These are phyloP conservation scores for Mormyrus hasselquistii DNA, from an alignment of 2,797 vertebrate genomes.

Conservation along the genomic window DNA sequence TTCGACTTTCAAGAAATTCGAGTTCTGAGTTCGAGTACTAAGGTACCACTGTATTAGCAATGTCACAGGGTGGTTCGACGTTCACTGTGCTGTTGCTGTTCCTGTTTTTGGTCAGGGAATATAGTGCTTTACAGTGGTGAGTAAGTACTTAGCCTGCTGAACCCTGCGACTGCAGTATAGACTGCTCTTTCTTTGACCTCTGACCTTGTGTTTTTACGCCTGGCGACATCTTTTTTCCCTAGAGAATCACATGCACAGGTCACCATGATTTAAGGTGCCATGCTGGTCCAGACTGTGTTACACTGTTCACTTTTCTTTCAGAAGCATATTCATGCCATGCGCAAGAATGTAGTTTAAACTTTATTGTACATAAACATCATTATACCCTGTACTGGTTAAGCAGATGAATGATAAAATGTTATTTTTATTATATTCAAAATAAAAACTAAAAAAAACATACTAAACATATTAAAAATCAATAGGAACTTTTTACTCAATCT, in stretches of 20 bases:
- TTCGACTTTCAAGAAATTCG: no score
- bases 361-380: neutral
- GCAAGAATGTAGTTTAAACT: neutral
- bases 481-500: neutral
- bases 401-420: neutral
- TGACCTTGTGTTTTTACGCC: constrained; percentile 37
- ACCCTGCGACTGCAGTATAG: constrained; percentile 45
- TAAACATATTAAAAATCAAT: neutral
- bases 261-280: neutral
- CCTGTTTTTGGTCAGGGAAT: neutral
- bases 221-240: constrained; percentile 31
- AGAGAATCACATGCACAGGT: neutral
- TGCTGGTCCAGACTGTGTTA: neutral
- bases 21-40: no score
- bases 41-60: neutral
- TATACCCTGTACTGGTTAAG: neutral
- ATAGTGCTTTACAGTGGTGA: neutral
- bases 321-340: neutral
- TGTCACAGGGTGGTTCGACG: neutral
- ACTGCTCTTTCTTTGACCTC: constrained; percentile 24
- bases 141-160: constrained; percentile 11
- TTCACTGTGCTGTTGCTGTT: neutral
- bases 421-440: neutral
- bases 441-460: neutral
- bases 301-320: neutral